These are phyloP conservation scores for Synergus umbraculus DNA, from an alignment of 2,888 invertebrate species.

Conservation along the genomic window DNA sequence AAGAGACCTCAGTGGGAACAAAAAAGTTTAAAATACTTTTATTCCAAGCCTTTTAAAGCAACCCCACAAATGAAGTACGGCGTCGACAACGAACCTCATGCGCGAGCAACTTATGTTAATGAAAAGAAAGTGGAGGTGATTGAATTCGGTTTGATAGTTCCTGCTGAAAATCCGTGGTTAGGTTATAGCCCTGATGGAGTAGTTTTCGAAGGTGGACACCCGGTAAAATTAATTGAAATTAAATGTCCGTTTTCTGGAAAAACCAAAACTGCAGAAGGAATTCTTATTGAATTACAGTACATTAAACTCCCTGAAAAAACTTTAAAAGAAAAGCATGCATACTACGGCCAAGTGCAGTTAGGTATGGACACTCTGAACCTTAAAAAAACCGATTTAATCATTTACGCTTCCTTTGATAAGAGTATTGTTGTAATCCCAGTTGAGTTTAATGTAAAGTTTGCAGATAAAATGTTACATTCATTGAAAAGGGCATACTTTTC, in stretches of 20 bases:
- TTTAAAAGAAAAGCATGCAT: conserved; percentile 45
- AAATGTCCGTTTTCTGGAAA: background rate
- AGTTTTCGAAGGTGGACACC: background rate
- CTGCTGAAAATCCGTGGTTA: background rate
- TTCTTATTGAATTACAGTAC: background rate
- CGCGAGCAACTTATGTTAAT: too few species aligned
- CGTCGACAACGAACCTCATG: too few species aligned
- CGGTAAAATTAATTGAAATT: background rate
- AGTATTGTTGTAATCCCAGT: background rate
- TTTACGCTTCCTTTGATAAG: conserved; percentile 10
- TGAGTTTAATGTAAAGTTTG: too few species aligned
- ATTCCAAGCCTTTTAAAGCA: too few species aligned
- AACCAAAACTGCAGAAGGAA: background rate
- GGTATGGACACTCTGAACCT: conserved; percentile 37
- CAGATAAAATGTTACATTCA: too few species aligned
- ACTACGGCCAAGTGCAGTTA: conserved; percentile 45
- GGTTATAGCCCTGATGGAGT: too few species aligned
- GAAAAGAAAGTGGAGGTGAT: too few species aligned
- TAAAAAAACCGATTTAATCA: conserved; percentile 23
- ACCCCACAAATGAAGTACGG: too few species aligned
- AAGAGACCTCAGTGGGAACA: too few species aligned
- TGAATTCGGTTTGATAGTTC: background rate
- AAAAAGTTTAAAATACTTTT: too few species aligned
- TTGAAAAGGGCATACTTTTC: too few species aligned
- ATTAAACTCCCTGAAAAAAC: background rate